Conservation (phyloP, 2,888 invertebrate species). For the Drosophila neonasuta region DNA sequence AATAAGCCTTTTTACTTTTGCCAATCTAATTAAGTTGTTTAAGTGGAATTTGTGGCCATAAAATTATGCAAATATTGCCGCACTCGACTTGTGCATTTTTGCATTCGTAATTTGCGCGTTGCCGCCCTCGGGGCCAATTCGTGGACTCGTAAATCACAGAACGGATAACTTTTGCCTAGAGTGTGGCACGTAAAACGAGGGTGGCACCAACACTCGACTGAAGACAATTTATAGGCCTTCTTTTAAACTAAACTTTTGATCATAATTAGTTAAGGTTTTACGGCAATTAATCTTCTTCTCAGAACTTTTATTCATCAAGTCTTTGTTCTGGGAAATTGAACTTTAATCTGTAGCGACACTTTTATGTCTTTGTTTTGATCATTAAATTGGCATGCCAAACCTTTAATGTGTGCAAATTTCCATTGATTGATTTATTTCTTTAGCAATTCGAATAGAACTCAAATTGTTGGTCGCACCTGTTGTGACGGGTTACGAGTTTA, state of each 20-base stretch:
- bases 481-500: neutral
- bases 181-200: constrained; percentile 21
- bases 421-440: constrained; percentile 1
- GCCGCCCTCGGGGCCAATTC: constrained; percentile 38
- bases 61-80: constrained; percentile 70
- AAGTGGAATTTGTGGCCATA: constrained; percentile 72
- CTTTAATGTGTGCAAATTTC: neutral
- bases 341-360: neutral
- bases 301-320: neutral
- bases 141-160: constrained; percentile 61
- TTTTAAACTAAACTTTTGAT: neutral
- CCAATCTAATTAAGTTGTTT: constrained; percentile 73
- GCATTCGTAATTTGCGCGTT: constrained; percentile 64
- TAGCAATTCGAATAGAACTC: neutral
- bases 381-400: neutral
- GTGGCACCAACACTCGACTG: constrained; percentile 1
- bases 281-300: constrained; percentile 1
- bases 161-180: constrained; percentile 41
- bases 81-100: constrained; percentile 45
- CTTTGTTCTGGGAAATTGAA: neutral
- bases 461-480: neutral
- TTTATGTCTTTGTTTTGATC: constrained; percentile 3
- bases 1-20: constrained; percentile 62
- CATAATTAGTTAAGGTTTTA: neutral
- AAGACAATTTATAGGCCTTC: neutral